These are phyloP conservation scores for Sycobia sp. DNA, from an alignment of 1,140 invertebrate species.

Conservation along the genomic window DNA sequence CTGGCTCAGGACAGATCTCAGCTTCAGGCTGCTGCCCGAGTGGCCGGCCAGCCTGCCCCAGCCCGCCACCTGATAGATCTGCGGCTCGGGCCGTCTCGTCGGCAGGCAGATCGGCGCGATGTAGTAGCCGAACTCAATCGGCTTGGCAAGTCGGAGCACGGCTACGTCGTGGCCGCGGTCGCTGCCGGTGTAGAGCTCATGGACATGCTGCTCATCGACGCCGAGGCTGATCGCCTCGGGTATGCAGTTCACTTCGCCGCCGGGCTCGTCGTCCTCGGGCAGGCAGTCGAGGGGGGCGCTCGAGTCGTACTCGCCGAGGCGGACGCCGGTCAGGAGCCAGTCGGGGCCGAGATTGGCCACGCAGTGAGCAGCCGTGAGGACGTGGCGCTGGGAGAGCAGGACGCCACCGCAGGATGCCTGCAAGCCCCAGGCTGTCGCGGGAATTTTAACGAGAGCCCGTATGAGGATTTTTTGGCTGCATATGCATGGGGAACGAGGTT, in stretches of 20 bases:
- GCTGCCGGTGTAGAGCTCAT: slow-evolving; percentile 52
- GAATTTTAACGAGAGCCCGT: no score
- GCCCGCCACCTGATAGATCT: slow-evolving; percentile 15
- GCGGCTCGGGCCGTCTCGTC: background rate
- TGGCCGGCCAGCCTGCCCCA: slow-evolving; percentile 18
- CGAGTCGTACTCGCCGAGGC: slow-evolving; percentile 26
- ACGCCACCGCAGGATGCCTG: slow-evolving; percentile 58
- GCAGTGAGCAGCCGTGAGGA: slow-evolving; percentile 66
- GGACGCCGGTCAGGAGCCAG: background rate
- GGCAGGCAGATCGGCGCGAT: slow-evolving; percentile 21
- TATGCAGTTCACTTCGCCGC: slow-evolving; percentile 45
- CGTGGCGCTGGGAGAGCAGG: slow-evolving; percentile 58
- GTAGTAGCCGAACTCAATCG: slow-evolving; percentile 49
- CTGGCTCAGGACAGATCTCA: background rate
- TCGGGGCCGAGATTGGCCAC: slow-evolving; percentile 37
- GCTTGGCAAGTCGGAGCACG: slow-evolving; percentile 53
- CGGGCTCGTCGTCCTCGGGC: slow-evolving; percentile 28
- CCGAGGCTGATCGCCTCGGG: slow-evolving; percentile 37
- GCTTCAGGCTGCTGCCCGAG: background rate
- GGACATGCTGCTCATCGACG: slow-evolving; percentile 51
- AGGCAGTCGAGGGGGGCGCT: background rate
- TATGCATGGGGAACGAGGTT: no score
- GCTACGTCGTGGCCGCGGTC: slow-evolving; percentile 60
- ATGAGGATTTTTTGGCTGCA: no score
- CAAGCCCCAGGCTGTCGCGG: slow-evolving; percentile 2